Conservation (phyloP, 2,797 vertebrate genomes). For the Columba guinea region DNA sequence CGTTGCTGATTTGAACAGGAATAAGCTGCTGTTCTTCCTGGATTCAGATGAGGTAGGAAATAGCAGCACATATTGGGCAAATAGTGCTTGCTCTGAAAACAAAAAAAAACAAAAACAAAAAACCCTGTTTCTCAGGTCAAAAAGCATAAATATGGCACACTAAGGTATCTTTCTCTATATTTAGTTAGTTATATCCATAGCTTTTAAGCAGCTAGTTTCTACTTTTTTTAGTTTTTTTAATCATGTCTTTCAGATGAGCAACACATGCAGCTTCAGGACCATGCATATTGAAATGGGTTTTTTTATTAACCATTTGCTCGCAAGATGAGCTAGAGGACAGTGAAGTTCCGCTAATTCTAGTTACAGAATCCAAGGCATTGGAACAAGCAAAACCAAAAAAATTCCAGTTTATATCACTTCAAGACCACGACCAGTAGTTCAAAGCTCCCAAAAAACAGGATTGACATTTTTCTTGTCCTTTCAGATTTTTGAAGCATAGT, state of each 20-base stretch:
- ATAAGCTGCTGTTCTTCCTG: not conserved
- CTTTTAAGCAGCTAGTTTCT: not conserved
- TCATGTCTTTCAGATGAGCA: not conserved
- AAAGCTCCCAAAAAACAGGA: not conserved
- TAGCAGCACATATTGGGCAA: not conserved
- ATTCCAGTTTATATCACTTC: not conserved
- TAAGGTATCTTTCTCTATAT: not conserved
- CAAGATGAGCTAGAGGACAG: not conserved
- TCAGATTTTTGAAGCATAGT: not conserved
- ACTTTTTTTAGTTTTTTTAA: not conserved
- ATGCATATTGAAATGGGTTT: fast-evolving
- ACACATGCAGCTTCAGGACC: not conserved
- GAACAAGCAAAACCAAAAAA: not conserved
- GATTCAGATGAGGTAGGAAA: not conserved
- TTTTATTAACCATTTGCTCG: not conserved
- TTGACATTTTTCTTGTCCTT: not conserved
- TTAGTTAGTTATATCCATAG: not conserved
- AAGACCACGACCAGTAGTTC: not conserved
- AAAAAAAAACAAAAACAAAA: not conserved
- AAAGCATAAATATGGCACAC: not conserved
- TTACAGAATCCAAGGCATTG: not conserved
- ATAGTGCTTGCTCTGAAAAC: fast-evolving
- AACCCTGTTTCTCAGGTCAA: not conserved
- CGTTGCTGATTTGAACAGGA: not conserved
- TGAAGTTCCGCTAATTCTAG: not conserved